phyloP scores from a whole-genome alignment of 2,797 vertebrate genomes.

The Epinephelus malabaricus region DNA sequence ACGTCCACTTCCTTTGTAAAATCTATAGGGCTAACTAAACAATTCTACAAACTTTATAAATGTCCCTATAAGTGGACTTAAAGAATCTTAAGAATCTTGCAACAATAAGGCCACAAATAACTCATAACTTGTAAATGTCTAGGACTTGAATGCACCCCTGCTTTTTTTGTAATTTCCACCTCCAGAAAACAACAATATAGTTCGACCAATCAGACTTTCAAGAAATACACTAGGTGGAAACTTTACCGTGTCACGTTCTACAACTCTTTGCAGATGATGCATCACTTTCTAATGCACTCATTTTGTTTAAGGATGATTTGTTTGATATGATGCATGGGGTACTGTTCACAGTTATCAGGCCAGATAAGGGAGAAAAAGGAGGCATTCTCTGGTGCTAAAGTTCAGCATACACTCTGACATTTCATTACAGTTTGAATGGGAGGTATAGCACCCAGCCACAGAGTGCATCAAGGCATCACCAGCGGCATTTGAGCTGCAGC shows the following conservation, averaged over 20 bases:
- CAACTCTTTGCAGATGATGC: conserved; percentile 10
- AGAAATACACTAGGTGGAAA: neutral
- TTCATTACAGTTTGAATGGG: conserved; percentile 50
- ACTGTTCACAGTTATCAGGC: conserved; percentile 37
- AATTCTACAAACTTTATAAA: neutral
- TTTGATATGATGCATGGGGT: conserved; percentile 11
- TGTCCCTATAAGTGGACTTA: neutral
- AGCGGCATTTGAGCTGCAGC: conserved; percentile 47
- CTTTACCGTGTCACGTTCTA: neutral
- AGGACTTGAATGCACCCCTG: neutral
- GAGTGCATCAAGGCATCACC: conserved; percentile 41
- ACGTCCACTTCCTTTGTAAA: too few relatives aligned
- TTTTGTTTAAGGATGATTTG: conserved; percentile 16
- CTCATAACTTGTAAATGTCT: neutral
- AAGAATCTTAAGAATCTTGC: neutral
- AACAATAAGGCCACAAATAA: neutral
- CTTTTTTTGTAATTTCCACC: too few relatives aligned
- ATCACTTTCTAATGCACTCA: neutral
- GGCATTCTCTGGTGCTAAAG: conserved; percentile 29
- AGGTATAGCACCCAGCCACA: conserved; percentile 32
- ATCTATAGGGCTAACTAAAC: too few relatives aligned
- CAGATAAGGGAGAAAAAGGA: conserved; percentile 42
- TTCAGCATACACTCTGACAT: conserved; percentile 34
- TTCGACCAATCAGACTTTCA: neutral
- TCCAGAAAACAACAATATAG: too few relatives aligned